Evolutionary conservation across 2,888 invertebrate genomes (phyloP).

Genomic region (Arge pagana): DNA sequence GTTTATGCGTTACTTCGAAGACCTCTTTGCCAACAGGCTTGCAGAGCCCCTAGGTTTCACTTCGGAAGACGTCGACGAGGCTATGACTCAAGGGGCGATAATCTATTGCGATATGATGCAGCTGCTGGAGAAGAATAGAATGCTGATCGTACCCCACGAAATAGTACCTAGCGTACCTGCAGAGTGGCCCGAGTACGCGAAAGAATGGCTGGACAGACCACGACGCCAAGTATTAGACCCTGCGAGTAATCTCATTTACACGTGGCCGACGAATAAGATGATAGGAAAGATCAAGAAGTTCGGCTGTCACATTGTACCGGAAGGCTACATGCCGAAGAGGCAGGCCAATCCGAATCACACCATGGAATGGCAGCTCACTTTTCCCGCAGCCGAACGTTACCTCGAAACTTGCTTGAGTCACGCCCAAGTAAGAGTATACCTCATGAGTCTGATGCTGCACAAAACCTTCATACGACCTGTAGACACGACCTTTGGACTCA

Average conservation of each 20-base stretch:
- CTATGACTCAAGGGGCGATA: conserved; percentile 68
- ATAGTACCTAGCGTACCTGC: conserved; percentile 72
- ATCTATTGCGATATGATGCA: conserved; percentile 66
- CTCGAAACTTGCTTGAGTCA: conserved; percentile 74
- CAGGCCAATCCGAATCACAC: conserved; percentile 66
- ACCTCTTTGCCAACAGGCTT: conserved; percentile 66
- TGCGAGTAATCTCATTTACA: conserved; percentile 64
- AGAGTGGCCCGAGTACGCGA: conserved; percentile 75
- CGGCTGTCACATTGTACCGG: conserved; percentile 73
- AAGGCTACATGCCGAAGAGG: conserved; percentile 69
- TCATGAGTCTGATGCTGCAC: conserved; percentile 71
- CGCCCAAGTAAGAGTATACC: conserved; percentile 72
- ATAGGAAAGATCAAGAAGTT: conserved; percentile 68
- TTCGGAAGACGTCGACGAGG: conserved; percentile 61
- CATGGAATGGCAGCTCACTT: conserved; percentile 79
- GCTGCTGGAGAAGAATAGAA: conserved; percentile 46
- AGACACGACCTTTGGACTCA: conserved; percentile 68
- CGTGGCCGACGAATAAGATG: conserved; percentile 74
- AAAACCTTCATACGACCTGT: conserved; percentile 74
- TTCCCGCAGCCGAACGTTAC: conserved; percentile 77
- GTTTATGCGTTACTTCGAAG: conserved; percentile 73
- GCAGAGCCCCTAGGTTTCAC: conserved; percentile 66
- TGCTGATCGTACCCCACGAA: conserved; percentile 62
- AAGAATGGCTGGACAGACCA: conserved; percentile 69
- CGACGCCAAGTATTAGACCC: conserved; percentile 64